Percentiles rank a stretch among this genome's conserved stretches.
phyloP scores from a whole-genome alignment of 92 coral and sea anemone species.

The Siderastrea radians region DNA sequence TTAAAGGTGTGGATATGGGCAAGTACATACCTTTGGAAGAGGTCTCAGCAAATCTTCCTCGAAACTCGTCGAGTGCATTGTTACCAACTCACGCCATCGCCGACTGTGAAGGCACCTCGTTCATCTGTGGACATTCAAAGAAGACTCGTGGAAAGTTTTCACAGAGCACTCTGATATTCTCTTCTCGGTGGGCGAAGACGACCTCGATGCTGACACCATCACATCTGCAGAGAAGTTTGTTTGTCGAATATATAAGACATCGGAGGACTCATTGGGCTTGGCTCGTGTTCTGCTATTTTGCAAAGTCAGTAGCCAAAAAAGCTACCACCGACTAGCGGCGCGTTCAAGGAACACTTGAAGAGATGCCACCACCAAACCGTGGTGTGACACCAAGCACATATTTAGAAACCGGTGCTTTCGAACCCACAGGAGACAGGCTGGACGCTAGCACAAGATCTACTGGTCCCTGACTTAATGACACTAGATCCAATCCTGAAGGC shows the following conservation, averaged over 20 bases:
- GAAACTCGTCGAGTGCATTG: slow-evolving; percentile 22
- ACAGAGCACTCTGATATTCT: too few species aligned
- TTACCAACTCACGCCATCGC: slow-evolving; percentile 50
- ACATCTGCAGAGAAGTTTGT: too few species aligned
- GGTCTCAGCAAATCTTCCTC: too few species aligned
- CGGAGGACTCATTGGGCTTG: slow-evolving; percentile 18
- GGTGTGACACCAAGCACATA: slow-evolving; percentile 58
- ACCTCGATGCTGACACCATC: too few species aligned
- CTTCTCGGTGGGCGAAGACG: too few species aligned
- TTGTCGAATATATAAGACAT: slow-evolving; percentile 36
- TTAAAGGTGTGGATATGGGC: slow-evolving; percentile 45
- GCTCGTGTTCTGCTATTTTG: slow-evolving; percentile 46
- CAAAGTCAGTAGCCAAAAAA: slow-evolving; percentile 38
- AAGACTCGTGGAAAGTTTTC: slow-evolving; percentile 9
- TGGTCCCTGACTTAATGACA: slow-evolving; percentile 21
- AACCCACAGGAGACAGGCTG: neutral
- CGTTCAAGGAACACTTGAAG: too few species aligned
- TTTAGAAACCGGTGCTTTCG: too few species aligned
- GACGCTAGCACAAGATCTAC: slow-evolving; percentile 7
- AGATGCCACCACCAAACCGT: slow-evolving; percentile 60
- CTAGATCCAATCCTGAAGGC: too few species aligned
- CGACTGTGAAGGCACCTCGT: slow-evolving; percentile 60
- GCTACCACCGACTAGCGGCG: too few species aligned
- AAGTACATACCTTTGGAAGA: slow-evolving; percentile 26
- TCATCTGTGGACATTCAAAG: slow-evolving; percentile 51